phyloP scores from a whole-genome alignment of 2,888 invertebrate species.

The Amphiduros pacificus region DNA sequence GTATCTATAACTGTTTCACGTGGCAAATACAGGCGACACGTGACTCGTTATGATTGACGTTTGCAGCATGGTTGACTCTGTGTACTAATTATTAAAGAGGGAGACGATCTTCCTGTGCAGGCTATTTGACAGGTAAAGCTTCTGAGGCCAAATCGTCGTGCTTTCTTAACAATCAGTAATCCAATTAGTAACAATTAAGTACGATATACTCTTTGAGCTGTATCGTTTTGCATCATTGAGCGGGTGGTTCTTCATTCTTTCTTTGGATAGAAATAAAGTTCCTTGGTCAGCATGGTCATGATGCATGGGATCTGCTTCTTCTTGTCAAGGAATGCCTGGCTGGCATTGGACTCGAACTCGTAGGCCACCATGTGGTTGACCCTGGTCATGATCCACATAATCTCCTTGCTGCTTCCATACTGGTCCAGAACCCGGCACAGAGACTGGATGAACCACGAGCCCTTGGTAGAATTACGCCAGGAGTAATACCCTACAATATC shows the following conservation, averaged over 20 bases:
- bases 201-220: no score
- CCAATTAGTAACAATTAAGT: no score
- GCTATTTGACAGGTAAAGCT: no score
- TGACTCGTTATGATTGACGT: no score
- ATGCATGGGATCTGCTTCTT: slow-evolving; percentile 34
- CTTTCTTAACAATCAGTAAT: no score
- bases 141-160: no score
- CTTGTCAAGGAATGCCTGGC: slow-evolving; percentile 46
- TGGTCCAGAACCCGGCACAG: slow-evolving; percentile 78
- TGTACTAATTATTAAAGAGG: no score
- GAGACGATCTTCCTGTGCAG: no score
- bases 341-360: slow-evolving; percentile 76
- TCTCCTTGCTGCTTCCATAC: slow-evolving; percentile 75
- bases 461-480: slow-evolving; percentile 90
- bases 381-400: slow-evolving; percentile 84
- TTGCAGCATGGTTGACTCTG: no score
- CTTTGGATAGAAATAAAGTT: slow-evolving; percentile 24
- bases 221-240: no score
- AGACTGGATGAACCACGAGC: slow-evolving; percentile 95
- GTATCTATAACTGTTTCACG: no score
- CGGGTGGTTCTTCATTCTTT: background rate
- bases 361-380: slow-evolving; percentile 72
- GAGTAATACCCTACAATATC: slow-evolving; percentile 92
- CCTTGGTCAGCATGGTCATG: slow-evolving; percentile 31
- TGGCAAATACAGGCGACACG: no score